Conservation (phyloP, 2,113 vertebrate genomes). For the Spea multiplicata region DNA sequence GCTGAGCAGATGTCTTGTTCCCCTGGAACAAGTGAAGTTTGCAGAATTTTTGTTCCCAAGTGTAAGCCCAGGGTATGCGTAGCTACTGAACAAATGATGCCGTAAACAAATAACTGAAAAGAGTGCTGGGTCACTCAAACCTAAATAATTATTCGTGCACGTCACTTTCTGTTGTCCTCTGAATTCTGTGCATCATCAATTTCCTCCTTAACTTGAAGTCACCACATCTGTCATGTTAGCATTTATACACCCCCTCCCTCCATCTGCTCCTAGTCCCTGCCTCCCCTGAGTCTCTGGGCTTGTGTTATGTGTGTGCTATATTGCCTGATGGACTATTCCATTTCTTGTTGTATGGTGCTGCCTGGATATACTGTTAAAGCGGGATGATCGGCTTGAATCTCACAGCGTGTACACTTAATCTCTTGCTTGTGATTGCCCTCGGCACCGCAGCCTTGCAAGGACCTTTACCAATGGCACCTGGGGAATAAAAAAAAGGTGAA, state of each 20-base stretch:
- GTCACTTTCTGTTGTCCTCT: constrained; percentile 26
- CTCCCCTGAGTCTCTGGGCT: constrained; percentile 25
- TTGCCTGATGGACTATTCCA: constrained; percentile 62
- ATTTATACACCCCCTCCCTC: constrained; percentile 56
- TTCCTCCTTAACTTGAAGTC: constrained; percentile 55
- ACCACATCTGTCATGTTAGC: constrained; percentile 57
- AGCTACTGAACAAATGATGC: too few species aligned
- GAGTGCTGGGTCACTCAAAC: too few species aligned
- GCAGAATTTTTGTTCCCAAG: too few species aligned
- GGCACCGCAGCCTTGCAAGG: constrained; percentile 59
- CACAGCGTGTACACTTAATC: constrained; percentile 77
- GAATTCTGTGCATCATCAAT: constrained; percentile 47
- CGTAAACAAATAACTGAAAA: too few species aligned
- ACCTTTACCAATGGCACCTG: constrained; percentile 46
- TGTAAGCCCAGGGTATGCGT: too few species aligned
- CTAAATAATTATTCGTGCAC: background rate
- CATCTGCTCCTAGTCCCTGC: constrained; percentile 52
- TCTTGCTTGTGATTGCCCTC: constrained; percentile 64
- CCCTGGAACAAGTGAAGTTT: too few species aligned
- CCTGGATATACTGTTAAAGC: constrained; percentile 50
- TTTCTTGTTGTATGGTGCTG: constrained; percentile 49
- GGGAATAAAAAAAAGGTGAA: constrained; percentile 48
- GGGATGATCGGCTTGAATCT: constrained; percentile 71
- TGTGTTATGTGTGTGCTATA: constrained; percentile 36
- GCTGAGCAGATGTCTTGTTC: too few species aligned